Base-by-base conservation (phyloP, 1,140 invertebrate genomes). In the Atta texana region DNA sequence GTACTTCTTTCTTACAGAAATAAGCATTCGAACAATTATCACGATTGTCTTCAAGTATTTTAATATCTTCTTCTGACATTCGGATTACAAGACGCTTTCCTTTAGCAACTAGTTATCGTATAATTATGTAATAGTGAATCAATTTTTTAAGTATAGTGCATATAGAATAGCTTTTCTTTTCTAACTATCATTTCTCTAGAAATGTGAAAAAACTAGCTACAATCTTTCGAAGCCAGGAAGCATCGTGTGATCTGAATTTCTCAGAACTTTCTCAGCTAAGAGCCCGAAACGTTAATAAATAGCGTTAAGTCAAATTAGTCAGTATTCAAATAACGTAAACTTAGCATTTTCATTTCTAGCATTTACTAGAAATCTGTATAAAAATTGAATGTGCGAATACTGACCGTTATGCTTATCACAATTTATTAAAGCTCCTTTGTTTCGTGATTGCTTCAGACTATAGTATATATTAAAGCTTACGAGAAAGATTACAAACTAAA, bases 201-300 rank as follows among this genome's bases (percentile, higher is more conserved):
- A 84, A 51, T n/a, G 69, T 84, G 80, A 84, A 63, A 74, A 74
- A 75, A 51, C 68, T 74, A 82, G 14, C 80, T 84, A 84, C 80
- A 12, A n/a, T 74, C 24, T 14, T 59, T 63, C 18, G 8, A 82
- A 16, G 63, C 31, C 31, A 69, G 12, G 14, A 74, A 84, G 55
- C 80, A 51, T 84, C 80, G 69, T 84, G 80, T 75, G 55, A 84
- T 84, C 57, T 31, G 28, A 84, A 61, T 24, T 24, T 14, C 59
- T 28, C 12, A 31, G 24, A 61, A 57, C 6, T 31, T 49, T 71
- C 16, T 14, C 49, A 51, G 66, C 16, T 63, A 3, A 28, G 21
- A 69, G 66, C 66, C 21, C 39, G 7, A 21, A 12, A 57, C 64
- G 57, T 39, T 44, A 44, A 71, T 24, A 49, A 74, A 74, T 61